A percentile compares a stretch with the other conserved stretches of the same genome.
Evolutionary conservation across 2,888 invertebrate genomes (phyloP).

Genomic region (Agrypnus murinus): DNA sequence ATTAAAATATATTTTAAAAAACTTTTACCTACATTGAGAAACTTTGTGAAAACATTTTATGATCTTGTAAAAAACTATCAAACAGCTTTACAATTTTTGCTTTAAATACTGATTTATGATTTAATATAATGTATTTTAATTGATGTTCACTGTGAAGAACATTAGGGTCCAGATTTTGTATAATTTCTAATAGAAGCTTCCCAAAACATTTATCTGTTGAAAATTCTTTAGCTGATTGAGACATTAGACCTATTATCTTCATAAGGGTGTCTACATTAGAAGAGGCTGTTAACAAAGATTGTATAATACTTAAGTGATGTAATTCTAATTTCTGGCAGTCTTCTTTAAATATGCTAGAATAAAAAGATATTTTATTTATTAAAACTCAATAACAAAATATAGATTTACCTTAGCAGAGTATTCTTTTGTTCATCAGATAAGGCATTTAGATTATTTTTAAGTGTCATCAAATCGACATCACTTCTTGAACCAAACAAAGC

Average conservation of each 20-base stretch:
- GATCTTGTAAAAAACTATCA: slow-evolving; percentile 27
- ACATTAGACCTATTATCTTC: slow-evolving; percentile 44
- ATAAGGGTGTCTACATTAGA: slow-evolving; percentile 9
- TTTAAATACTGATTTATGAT: slow-evolving; percentile 45
- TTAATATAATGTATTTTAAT: slow-evolving; percentile 27
- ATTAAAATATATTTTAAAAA: no score
- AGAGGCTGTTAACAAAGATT: slow-evolving; percentile 10
- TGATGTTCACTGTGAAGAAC: slow-evolving; percentile 37
- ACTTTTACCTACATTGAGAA: slow-evolving; percentile 6
- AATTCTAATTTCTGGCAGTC: slow-evolving; percentile 30
- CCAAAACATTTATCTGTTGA: slow-evolving; percentile 48
- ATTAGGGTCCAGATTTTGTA: slow-evolving; percentile 39
- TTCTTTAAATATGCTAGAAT: slow-evolving; percentile 31
- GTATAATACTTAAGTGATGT: slow-evolving; percentile 25
- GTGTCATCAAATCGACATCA: not conserved
- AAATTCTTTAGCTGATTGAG: slow-evolving; percentile 44
- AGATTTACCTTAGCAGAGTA: slow-evolving; percentile 42
- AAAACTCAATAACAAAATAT: no score
- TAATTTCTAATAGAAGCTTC: slow-evolving; percentile 48
- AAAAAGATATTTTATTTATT: not conserved
- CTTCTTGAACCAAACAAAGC: slow-evolving; percentile 18
- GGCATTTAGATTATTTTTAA: slow-evolving; percentile 36
- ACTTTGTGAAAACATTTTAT: slow-evolving; percentile 30
- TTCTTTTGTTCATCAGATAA: slow-evolving; percentile 38
- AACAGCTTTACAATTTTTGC: slow-evolving; percentile 34